phyloP scores from a whole-genome alignment of 1,140 invertebrate species.

The Dendrolimus punctatus region DNA sequence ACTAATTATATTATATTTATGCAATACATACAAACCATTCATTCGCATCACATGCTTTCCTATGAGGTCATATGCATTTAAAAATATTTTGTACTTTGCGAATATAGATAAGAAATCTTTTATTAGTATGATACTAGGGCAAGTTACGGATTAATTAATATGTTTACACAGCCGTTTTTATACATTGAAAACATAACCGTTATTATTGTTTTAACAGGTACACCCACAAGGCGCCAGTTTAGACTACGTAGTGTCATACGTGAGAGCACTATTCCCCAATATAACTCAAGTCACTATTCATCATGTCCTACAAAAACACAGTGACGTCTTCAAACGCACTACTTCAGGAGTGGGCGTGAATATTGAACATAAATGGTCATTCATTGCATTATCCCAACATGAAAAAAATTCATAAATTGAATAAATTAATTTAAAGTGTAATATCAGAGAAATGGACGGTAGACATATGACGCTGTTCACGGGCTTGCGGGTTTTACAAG shows the following conservation, averaged over 20 bases:
- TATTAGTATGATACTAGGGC: too few relatives aligned
- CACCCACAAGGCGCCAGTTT: conserved; percentile 57
- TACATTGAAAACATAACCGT: not conserved
- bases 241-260: conserved; percentile 64
- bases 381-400: conserved; percentile 31
- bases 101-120: too few relatives aligned
- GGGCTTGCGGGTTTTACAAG: too few relatives aligned
- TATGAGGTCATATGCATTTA: too few relatives aligned
- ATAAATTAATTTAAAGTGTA: not conserved
- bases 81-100: too few relatives aligned
- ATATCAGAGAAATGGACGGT: too few relatives aligned
- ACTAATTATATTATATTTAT: too few relatives aligned
- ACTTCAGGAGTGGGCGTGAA: conserved; percentile 55
- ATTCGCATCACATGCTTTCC: too few relatives aligned
- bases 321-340: conserved; percentile 43
- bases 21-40: too few relatives aligned
- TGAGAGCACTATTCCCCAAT: conserved; percentile 46
- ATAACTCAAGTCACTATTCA: conserved; percentile 44
- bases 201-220: conserved; percentile 29
- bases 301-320: conserved; percentile 47
- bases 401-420: not conserved
- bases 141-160: too few relatives aligned
- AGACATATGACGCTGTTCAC: too few relatives aligned
- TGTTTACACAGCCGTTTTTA: not conserved
- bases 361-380: conserved; percentile 54